phyloP scores from a whole-genome alignment of 2,113 vertebrate genomes.

The Sinocyclocheilus grahami region DNA sequence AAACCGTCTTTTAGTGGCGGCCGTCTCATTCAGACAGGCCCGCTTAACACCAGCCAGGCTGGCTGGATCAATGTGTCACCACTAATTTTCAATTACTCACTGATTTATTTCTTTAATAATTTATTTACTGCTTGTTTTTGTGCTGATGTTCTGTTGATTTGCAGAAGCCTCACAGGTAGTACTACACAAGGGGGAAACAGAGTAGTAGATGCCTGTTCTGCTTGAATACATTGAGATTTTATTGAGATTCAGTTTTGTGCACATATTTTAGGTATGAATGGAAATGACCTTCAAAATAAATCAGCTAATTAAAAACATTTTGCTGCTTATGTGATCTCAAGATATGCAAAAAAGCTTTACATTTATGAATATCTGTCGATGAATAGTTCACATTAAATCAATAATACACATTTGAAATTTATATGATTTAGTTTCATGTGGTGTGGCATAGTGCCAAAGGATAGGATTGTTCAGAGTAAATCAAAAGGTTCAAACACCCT shows the following conservation, averaged over 20 bases:
- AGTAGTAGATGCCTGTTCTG: background rate
- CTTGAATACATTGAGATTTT: background rate
- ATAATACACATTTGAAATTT: no score
- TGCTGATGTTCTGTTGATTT: slow-evolving; percentile 47
- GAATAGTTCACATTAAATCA: no score
- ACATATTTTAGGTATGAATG: background rate
- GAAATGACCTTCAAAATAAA: background rate
- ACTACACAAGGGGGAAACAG: background rate
- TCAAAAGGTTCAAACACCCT: background rate
- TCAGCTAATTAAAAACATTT: background rate
- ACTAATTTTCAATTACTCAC: slow-evolving; percentile 60
- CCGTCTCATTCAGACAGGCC: slow-evolving; percentile 55
- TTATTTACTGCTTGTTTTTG: slow-evolving; percentile 56
- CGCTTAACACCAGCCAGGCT: slow-evolving; percentile 57
- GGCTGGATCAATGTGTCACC: slow-evolving; percentile 59
- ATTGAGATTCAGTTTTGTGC: background rate
- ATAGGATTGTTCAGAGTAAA: background rate
- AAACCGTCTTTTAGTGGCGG: slow-evolving; percentile 57
- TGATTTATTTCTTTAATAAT: slow-evolving; percentile 59
- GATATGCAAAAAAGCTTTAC: background rate
- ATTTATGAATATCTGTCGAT: background rate
- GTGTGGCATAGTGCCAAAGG: background rate
- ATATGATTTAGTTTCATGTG: background rate
- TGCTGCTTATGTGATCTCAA: background rate
- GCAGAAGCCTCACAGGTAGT: slow-evolving; percentile 30